These are phyloP conservation scores for Emberiza fucata DNA, from an alignment of 2,113 vertebrate genomes.

Conservation along the genomic window DNA sequence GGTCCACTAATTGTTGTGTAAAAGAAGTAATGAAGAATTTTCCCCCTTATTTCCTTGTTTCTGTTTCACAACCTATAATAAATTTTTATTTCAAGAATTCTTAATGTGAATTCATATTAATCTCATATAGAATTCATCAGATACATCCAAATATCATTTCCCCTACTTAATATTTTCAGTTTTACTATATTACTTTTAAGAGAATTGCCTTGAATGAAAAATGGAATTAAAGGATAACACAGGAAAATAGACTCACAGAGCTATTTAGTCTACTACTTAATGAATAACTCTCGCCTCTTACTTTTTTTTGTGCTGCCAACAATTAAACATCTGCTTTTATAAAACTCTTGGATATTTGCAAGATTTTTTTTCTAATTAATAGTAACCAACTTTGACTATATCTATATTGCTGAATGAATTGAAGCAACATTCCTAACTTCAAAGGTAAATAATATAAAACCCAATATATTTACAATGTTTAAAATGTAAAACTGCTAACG, in stretches of 20 bases:
- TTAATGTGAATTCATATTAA: not conserved
- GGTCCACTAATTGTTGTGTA: too few species aligned
- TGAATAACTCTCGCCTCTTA: not conserved
- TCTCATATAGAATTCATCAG: not conserved
- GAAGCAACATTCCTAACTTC: rapidly evolving
- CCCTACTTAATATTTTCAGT: not conserved
- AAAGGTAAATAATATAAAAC: not conserved
- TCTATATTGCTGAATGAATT: not conserved
- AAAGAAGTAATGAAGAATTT: not conserved
- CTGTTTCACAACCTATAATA: not conserved
- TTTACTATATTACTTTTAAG: not conserved
- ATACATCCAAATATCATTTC: not conserved
- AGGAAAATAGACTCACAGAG: not conserved
- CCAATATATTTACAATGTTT: not conserved
- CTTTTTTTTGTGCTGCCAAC: rapidly evolving
- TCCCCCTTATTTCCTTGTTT: not conserved
- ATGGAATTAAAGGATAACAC: not conserved
- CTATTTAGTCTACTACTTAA: not conserved
- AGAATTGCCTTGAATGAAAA: not conserved
- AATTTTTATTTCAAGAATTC: not conserved
- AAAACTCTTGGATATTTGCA: not conserved
- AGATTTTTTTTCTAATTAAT: not conserved
- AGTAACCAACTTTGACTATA: not conserved
- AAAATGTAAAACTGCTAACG: not conserved
- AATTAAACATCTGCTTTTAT: not conserved